A percentile compares a stretch with the other conserved stretches of the same genome.
These are phyloP conservation scores for Laupala kohalensis DNA, from an alignment of 1,140 invertebrate genomes.

Conservation along the genomic window DNA sequence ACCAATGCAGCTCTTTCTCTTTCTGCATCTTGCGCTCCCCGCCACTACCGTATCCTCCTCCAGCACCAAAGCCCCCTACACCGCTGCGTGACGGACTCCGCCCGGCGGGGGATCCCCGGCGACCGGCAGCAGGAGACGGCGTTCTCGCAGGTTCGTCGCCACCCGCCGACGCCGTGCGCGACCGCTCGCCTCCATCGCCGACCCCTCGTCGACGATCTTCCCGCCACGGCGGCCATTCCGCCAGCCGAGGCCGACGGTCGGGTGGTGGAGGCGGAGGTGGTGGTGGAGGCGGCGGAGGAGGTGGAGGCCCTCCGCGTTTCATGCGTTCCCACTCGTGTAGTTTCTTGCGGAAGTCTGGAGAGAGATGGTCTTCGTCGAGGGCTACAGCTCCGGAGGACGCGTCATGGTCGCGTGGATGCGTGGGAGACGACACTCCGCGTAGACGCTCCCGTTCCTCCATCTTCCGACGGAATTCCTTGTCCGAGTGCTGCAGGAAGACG, in stretches of 20 bases:
- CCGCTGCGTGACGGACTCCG: neutral
- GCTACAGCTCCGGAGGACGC: neutral
- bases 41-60: slow-evolving; percentile 1
- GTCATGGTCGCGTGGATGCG: slow-evolving; percentile 7
- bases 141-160: slow-evolving; percentile 6
- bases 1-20: slow-evolving; percentile 39
- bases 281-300: too few species aligned
- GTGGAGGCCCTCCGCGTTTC: slow-evolving; percentile 38
- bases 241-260: slow-evolving; percentile 24
- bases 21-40: slow-evolving; percentile 18
- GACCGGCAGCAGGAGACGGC: slow-evolving; percentile 19
- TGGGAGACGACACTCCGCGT: slow-evolving; percentile 24
- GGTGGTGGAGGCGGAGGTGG: too few species aligned
- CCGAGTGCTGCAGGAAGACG: neutral
- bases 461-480: slow-evolving; percentile 31
- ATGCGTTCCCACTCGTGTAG: slow-evolving; percentile 73
- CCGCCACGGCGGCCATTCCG: slow-evolving; percentile 60
- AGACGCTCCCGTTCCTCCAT: slow-evolving; percentile 29
- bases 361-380: slow-evolving; percentile 46
- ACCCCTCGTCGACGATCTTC: slow-evolving; percentile 26
- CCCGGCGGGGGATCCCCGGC: slow-evolving; percentile 21
- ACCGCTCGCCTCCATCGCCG: slow-evolving; percentile 19
- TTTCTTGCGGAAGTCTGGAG: slow-evolving; percentile 66
- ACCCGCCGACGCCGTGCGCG: slow-evolving; percentile 21
- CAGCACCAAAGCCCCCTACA: slow-evolving; percentile 17